Conservation (phyloP, 2,888 invertebrate genomes). For the Chloroclystis v-ata region DNA sequence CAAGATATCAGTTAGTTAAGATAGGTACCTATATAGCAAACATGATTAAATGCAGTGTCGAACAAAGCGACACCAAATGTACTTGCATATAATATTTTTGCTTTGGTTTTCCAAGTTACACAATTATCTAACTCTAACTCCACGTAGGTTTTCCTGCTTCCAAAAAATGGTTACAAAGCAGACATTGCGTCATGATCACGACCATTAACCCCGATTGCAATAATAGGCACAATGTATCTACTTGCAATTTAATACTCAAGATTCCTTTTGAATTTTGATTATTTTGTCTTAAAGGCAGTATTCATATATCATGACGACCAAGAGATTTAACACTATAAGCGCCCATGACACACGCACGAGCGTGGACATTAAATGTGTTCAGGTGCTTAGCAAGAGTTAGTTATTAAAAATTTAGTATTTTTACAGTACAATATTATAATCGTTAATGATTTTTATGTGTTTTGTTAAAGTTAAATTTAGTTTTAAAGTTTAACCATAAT, state of each 20-base stretch:
- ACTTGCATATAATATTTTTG: neutral
- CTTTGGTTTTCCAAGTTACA: neutral
- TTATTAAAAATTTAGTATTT: too few relatives aligned
- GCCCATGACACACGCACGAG: too few relatives aligned
- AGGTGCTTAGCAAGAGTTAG: too few relatives aligned
- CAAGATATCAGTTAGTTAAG: too few relatives aligned
- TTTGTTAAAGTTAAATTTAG: too few relatives aligned
- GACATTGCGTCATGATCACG: slow-evolving; percentile 23
- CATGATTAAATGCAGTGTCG: neutral
- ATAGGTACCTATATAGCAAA: neutral
- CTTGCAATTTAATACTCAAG: slow-evolving; percentile 1
- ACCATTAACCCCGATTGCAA: slow-evolving; percentile 19
- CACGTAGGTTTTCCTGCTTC: slow-evolving; percentile 9
- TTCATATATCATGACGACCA: too few relatives aligned
- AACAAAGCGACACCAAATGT: too few relatives aligned
- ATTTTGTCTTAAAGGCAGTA: neutral
- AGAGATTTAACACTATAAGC: too few relatives aligned
- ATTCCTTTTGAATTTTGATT: neutral
- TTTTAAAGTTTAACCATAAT: too few relatives aligned
- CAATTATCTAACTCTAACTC: slow-evolving; percentile 1
- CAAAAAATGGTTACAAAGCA: slow-evolving; percentile 18
- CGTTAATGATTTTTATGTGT: too few relatives aligned
- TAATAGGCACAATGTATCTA: slow-evolving; percentile 12
- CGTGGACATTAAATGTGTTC: too few relatives aligned
- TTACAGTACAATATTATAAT: too few relatives aligned